These are phyloP conservation scores for Cephonodes hylas DNA, from an alignment of 2,888 invertebrate species.

Conservation along the genomic window DNA sequence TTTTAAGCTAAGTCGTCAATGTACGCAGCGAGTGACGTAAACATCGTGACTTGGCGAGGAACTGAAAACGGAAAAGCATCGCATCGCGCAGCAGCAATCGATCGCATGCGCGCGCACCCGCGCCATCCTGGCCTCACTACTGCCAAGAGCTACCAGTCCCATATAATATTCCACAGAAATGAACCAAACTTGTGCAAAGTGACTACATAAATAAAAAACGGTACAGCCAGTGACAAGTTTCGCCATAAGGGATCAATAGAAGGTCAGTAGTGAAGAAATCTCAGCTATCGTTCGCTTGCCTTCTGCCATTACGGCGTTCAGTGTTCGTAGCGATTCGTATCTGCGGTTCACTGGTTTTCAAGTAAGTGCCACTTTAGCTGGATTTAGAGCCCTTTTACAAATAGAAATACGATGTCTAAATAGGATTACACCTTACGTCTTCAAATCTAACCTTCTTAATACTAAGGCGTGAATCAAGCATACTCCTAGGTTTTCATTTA, in stretches of 20 bases:
- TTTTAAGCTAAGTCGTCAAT: constrained; percentile 60
- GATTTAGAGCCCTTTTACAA: neutral
- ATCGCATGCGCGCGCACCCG: constrained; percentile 76
- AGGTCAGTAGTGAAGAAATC: constrained; percentile 45
- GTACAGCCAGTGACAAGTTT: constrained; percentile 32
- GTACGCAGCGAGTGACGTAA: constrained; percentile 79
- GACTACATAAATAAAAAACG: constrained; percentile 47
- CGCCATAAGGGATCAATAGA: constrained; percentile 32
- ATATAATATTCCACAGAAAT: constrained; percentile 73
- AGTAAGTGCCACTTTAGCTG: neutral
- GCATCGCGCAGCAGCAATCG: constrained; percentile 74
- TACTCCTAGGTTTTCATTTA: neutral
- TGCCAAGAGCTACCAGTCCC: constrained; percentile 59
- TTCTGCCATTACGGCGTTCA: constrained; percentile 31
- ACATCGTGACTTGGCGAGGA: constrained; percentile 63
- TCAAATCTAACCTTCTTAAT: neutral
- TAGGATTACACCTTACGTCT: neutral
- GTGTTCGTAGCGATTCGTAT: constrained; percentile 17
- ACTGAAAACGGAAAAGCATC: constrained; percentile 52
- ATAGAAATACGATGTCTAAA: neutral
- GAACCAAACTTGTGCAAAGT: constrained; percentile 71
- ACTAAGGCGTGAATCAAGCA: neutral
- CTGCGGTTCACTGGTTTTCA: neutral
- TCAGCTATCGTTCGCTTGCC: constrained; percentile 8
- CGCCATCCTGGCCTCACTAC: constrained; percentile 63